Base-by-base conservation (phyloP, 2,888 invertebrate species). In the Cryptosula pallasiana region DNA sequence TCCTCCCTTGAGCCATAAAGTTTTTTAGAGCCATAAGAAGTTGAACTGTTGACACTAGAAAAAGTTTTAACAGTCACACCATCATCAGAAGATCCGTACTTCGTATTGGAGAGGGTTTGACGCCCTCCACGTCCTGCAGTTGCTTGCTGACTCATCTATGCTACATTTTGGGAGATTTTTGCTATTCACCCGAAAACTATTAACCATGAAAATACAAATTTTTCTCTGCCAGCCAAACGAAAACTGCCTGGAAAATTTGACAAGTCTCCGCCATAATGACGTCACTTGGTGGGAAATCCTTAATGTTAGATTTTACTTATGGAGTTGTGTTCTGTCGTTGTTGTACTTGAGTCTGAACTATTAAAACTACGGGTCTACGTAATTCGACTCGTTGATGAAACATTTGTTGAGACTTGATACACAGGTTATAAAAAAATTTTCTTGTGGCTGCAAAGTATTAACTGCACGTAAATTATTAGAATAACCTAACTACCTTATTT, bases 1-100 rank as follows among this genome's bases (percentile, higher is more conserved):
- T 63, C 63, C 2, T 63, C 63, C 32, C 34, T 63, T 29, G 5
- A 32, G 34, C 25, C 32, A 32, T 45, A 45, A 5, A 45, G 20
- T 45, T 45, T 45, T 20, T 45, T 45, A 5, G 45, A 45, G 5
- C 45, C 45, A 20, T 45, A 45, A 13, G 5, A 20, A 13, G 45
- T 20, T 45, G 63, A 63, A n/a, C n/a, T n/a, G 29, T 63, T 20
- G 2, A 32, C 13, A 63, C 27, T 63, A 32, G 63, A 32, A 29
- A 63, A 63, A 32, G 63, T 63, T 63, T 63, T 63, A 9, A 63
- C 63, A 29, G 63, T 32, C 3, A 63, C 34, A 25, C 63, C 63
- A 34, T 63, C 63, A 32, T 27, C 63, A 32, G 45, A 45, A 45
- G 25, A 27, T 34, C 32, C 27, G 32, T 9, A 63, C 16, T 32